These are phyloP conservation scores for Scatophagus argus DNA, from an alignment of 2,113 vertebrate genomes.

Conservation along the genomic window DNA sequence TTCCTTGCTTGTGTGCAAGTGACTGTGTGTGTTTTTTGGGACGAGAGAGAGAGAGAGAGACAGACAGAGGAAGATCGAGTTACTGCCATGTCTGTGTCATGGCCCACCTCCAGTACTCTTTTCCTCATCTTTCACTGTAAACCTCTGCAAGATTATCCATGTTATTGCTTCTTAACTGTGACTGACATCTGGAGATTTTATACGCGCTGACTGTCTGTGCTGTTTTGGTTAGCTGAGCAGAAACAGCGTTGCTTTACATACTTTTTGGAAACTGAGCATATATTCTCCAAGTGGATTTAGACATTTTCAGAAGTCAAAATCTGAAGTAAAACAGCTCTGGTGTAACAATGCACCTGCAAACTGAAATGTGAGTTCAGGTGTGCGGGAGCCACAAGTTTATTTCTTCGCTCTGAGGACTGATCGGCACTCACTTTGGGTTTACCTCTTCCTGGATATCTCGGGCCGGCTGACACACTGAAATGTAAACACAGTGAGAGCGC, in stretches of 20 bases:
- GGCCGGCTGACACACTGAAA: slow-evolving; percentile 48
- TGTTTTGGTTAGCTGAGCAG: slow-evolving; percentile 5
- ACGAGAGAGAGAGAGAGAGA: background rate
- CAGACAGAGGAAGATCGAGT: slow-evolving; percentile 53
- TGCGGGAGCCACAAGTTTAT: slow-evolving; percentile 43
- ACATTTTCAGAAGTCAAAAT: background rate
- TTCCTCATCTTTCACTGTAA: slow-evolving; percentile 61
- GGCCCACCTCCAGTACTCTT: slow-evolving; percentile 63
- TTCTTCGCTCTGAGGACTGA: slow-evolving; percentile 47
- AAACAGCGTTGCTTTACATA: background rate
- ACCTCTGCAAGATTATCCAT: slow-evolving; percentile 58
- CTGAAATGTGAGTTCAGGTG: slow-evolving; percentile 75
- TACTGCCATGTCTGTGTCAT: slow-evolving; percentile 73
- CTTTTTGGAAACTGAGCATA: slow-evolving; percentile 13
- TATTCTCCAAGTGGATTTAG: background rate
- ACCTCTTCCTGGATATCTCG: slow-evolving; percentile 43
- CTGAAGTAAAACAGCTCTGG: background rate
- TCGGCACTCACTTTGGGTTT: slow-evolving; percentile 29
- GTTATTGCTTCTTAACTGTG: slow-evolving; percentile 68
- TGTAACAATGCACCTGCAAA: slow-evolving; percentile 45
- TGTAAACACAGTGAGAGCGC: slow-evolving; percentile 59
- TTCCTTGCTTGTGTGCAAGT: slow-evolving; percentile 40
- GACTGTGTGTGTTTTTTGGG: slow-evolving; percentile 41
- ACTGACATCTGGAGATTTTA: slow-evolving; percentile 51
- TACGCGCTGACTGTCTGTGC: slow-evolving; percentile 13